phyloP scores from a whole-genome alignment of 2,113 vertebrate species.

The Mustela nigripes region DNA sequence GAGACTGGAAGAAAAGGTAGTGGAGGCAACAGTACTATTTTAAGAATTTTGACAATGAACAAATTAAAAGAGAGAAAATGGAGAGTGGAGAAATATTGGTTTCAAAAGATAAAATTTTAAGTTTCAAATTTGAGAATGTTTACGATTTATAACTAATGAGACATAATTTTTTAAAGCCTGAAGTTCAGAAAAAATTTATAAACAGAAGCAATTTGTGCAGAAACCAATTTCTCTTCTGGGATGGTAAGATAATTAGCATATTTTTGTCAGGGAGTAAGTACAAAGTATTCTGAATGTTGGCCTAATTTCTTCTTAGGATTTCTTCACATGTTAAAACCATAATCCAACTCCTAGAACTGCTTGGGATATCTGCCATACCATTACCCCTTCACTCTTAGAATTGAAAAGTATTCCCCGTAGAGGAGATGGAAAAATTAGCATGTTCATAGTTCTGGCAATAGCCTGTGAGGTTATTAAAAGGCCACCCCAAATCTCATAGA shows the following conservation, averaged over 20 bases:
- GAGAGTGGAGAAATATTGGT: background rate
- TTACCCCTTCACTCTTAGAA: background rate
- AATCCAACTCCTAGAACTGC: background rate
- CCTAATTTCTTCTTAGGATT: background rate
- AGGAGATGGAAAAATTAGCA: background rate
- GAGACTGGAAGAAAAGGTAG: constrained; percentile 7
- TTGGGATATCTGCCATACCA: background rate
- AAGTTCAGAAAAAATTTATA: background rate
- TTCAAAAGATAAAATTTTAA: constrained; percentile 13
- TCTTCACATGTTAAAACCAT: background rate
- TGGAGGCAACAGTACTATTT: background rate
- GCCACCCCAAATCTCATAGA: background rate
- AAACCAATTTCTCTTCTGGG: background rate
- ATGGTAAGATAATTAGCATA: background rate
- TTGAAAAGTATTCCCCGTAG: background rate
- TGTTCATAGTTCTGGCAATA: background rate
- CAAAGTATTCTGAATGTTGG: background rate
- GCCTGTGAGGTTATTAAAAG: background rate
- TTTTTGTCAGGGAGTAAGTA: background rate
- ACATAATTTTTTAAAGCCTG: background rate
- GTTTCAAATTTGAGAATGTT: background rate
- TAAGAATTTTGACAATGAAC: constrained; percentile 12
- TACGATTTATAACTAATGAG: background rate
- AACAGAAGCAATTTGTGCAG: background rate
- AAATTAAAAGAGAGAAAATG: constrained; percentile 26